Percentiles rank a stretch among this genome's conserved stretches.
Evolutionary conservation across 1,140 invertebrate species (phyloP).

Genomic region (Tigriopus japonicus): DNA sequence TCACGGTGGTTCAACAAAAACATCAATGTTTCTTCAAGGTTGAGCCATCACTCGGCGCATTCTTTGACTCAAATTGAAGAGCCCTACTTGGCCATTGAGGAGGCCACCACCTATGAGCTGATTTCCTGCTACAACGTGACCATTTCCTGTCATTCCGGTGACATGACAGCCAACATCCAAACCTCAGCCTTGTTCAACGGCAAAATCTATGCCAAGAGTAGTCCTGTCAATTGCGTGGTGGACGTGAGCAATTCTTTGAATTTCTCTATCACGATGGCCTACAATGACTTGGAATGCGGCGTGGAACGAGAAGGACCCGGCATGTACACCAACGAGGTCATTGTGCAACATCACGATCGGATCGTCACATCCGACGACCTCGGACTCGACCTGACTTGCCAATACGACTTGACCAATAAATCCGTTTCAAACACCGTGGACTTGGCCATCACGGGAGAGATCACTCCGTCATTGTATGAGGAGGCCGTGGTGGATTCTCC

Average conservation of each 20-base stretch:
- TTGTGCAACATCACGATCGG: conserved; percentile 62
- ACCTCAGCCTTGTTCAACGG: conserved; percentile 81
- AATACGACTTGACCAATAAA: conserved; percentile 81
- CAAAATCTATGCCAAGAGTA: conserved; percentile 80
- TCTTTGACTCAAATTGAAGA: conserved; percentile 24
- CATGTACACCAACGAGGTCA: conserved; percentile 19
- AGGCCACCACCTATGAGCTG: conserved; percentile 54
- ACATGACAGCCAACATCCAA: conserved; percentile 77
- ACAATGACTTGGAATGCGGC: conserved; percentile 73
- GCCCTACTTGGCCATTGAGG: conserved; percentile 30
- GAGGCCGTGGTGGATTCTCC: conserved; percentile 59
- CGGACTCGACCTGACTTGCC: conserved; percentile 72
- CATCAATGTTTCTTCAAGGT: neutral
- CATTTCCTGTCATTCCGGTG: conserved; percentile 63
- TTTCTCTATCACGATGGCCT: conserved; percentile 72
- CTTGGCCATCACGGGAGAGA: conserved; percentile 64
- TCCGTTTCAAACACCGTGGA: conserved; percentile 69
- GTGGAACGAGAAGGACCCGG: conserved; percentile 20
- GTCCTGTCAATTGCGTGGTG: conserved; percentile 44
- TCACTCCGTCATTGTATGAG: conserved; percentile 33
- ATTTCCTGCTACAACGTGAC: conserved; percentile 76
- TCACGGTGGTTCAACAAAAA: neutral
- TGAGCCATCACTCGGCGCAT: neutral
- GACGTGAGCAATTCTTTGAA: conserved; percentile 64
- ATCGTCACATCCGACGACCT: conserved; percentile 84